These are phyloP conservation scores for Hesperophylax magnus DNA, from an alignment of 1,140 invertebrate genomes.

Conservation along the genomic window DNA sequence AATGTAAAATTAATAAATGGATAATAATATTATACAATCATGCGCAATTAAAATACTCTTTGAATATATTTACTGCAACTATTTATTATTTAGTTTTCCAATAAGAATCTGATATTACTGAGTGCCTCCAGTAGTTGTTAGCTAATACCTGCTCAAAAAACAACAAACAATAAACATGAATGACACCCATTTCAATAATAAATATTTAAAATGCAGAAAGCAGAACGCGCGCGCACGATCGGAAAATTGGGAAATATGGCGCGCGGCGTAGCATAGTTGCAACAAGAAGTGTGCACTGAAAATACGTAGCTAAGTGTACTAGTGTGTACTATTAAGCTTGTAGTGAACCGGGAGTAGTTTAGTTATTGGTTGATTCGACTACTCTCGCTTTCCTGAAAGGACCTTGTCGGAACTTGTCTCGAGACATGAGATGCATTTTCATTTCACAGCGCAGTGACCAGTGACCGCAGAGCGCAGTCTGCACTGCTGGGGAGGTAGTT, in stretches of 20 bases:
- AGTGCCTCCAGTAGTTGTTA: too few relatives aligned
- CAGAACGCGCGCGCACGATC: not conserved
- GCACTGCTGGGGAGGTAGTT: too few relatives aligned
- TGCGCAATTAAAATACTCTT: too few relatives aligned
- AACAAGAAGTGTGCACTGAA: not conserved
- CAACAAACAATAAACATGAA: too few relatives aligned
- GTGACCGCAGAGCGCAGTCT: too few relatives aligned
- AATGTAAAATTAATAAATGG: too few relatives aligned
- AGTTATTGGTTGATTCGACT: not conserved
- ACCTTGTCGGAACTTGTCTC: not conserved
- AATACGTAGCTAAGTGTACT: not conserved
- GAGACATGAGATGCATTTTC: not conserved
- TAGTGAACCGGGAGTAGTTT: not conserved
- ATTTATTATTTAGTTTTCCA: too few relatives aligned
- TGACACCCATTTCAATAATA: not conserved
- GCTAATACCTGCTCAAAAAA: too few relatives aligned
- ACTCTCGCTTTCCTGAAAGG: slow-evolving; percentile 9
- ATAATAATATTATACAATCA: too few relatives aligned
- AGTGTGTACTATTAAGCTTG: too few relatives aligned
- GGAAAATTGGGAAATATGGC: not conserved
- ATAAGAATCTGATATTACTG: too few relatives aligned
- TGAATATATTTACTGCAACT: too few relatives aligned
- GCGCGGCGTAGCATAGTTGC: not conserved
- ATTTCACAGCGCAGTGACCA: not conserved
- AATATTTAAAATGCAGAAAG: not conserved